Conservation (phyloP, 2,797 vertebrate species). For the Ptychobarbus kaznakovi region DNA sequence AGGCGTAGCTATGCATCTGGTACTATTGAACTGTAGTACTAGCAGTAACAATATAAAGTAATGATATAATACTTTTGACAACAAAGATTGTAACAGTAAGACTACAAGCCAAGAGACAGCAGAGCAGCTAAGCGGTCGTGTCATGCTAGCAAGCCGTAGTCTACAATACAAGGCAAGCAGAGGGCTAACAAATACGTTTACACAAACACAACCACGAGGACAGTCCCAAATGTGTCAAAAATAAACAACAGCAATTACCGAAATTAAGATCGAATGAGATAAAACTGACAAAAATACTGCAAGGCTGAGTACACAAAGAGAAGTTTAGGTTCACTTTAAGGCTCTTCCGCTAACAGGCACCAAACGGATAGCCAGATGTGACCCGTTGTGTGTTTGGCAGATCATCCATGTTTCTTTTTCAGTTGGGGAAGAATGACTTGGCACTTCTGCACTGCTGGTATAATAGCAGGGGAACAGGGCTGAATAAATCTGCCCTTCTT, state of each 20-base stretch:
- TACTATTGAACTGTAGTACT: conserved; percentile 48
- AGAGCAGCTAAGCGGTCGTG: conserved; percentile 32
- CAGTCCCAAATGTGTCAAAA: conserved; percentile 11
- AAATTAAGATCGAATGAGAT: conserved; percentile 24
- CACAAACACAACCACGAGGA: conserved; percentile 42
- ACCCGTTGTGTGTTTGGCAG: conserved; percentile 37
- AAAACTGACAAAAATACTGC: conserved; percentile 43
- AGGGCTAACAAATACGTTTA: conserved; percentile 46
- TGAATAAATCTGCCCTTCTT: conserved; percentile 3
- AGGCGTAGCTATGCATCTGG: conserved; percentile 39
- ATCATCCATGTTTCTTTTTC: conserved; percentile 34
- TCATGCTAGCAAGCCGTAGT: conserved; percentile 47
- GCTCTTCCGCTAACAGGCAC: conserved; percentile 47
- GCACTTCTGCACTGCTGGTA: conserved; percentile 47
- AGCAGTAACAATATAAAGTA: conserved; percentile 37
- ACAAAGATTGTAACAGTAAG: conserved; percentile 41
- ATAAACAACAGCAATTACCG: neutral
- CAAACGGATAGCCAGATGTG: conserved; percentile 40
- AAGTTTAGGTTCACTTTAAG: conserved; percentile 37
- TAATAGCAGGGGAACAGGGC: conserved; percentile 11
- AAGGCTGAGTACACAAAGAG: conserved; percentile 40
- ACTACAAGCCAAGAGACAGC: conserved; percentile 46
- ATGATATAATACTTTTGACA: conserved; percentile 45
- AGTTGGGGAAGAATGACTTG: conserved; percentile 33
- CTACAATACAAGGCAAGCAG: conserved; percentile 43